These are phyloP conservation scores for Achatina immaculata DNA, from an alignment of 1,140 invertebrate genomes.

Conservation along the genomic window DNA sequence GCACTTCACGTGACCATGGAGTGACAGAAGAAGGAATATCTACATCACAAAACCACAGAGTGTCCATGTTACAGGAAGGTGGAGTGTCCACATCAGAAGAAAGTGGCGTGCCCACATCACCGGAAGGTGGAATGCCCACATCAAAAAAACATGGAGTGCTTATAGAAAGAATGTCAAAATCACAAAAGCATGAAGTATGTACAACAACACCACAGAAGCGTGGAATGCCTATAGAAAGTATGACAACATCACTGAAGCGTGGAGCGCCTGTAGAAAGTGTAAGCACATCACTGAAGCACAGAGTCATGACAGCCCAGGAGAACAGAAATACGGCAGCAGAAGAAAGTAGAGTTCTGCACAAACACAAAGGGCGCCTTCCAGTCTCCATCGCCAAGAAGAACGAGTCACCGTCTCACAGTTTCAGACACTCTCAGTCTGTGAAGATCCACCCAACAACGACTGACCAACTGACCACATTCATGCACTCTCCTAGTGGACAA, in stretches of 20 bases:
- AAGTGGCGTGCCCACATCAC: no score
- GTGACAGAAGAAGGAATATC: neutral
- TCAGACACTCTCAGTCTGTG: neutral
- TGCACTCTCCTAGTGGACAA: neutral
- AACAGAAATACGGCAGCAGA: neutral
- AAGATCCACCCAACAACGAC: constrained; percentile 13
- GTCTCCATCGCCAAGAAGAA: neutral
- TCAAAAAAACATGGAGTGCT: no score
- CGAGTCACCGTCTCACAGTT: neutral
- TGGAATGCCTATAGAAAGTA: no score
- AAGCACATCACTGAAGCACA: neutral
- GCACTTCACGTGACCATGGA: no score
- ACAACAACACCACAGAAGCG: no score
- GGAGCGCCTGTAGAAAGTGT: no score
- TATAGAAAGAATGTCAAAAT: no score
- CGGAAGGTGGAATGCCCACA: no score
- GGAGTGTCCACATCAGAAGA: neutral
- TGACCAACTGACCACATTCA: constrained; percentile 1
- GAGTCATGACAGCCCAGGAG: neutral
- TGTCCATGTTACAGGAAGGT: neutral
- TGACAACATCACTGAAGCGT: no score
- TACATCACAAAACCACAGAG: neutral
- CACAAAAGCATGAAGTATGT: no score
- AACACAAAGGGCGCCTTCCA: neutral
- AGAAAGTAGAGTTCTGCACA: neutral